Conservation (phyloP, 2,797 vertebrate genomes). For the Cebuella pygmaea region DNA sequence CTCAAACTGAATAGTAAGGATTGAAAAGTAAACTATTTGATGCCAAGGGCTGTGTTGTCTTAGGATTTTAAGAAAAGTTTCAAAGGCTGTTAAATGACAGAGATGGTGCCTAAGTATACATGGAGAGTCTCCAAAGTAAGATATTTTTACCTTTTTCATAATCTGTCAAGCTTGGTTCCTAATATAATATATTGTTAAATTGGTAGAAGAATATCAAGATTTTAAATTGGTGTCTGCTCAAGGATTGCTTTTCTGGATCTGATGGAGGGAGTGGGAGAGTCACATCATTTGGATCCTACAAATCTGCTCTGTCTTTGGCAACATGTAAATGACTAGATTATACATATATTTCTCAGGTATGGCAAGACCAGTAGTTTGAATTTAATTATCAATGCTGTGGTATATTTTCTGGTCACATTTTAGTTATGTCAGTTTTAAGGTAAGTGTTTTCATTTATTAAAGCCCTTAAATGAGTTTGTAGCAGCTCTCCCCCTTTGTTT, state of each 20-base stretch:
- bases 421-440: slow-evolving; percentile 51
- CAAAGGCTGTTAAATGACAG: not conserved
- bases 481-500: not conserved
- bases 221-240: not conserved
- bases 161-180: not conserved
- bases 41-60: not conserved
- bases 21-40: not conserved
- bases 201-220: not conserved
- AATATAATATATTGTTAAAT: not conserved
- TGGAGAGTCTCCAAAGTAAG: slow-evolving; percentile 2
- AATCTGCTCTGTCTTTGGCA: not conserved
- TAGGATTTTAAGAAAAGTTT: not conserved
- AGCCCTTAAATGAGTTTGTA: not conserved
- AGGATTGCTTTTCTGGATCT: not conserved
- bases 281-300: not conserved
- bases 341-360: not conserved
- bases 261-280: not conserved
- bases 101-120: not conserved
- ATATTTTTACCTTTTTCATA: not conserved
- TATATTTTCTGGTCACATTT: not conserved
- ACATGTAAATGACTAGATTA: not conserved
- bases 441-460: slow-evolving; percentile 42
- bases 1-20: not conserved
- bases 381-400: not conserved
- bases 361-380: not conserved